phyloP scores from a whole-genome alignment of 2,888 invertebrate genomes.

The Drosophila quasianomalipes region DNA sequence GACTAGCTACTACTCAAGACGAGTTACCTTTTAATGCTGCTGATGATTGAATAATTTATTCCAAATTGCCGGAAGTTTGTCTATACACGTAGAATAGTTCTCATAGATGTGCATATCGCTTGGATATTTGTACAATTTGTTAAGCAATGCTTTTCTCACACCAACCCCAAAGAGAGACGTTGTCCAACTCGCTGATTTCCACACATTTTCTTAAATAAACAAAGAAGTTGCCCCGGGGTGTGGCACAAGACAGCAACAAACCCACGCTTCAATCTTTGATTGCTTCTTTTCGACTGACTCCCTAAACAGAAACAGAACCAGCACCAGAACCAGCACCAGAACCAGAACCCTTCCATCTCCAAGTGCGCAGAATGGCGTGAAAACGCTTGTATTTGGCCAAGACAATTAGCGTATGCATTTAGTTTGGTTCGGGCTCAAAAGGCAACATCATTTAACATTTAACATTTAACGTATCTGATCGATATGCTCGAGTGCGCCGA shows the following conservation, averaged over 20 bases:
- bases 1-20: constrained; percentile 6
- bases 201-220: constrained; percentile 77
- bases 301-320: constrained; percentile 13
- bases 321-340: background rate
- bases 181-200: constrained; percentile 65
- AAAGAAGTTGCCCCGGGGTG: constrained; percentile 64
- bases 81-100: constrained; percentile 47
- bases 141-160: constrained; percentile 73
- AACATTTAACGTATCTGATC: background rate
- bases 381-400: constrained; percentile 80
- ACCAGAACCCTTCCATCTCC: constrained; percentile 15
- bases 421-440: constrained; percentile 20
- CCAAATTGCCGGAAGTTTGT: constrained; percentile 72
- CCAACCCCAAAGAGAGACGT: constrained; percentile 47
- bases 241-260: constrained; percentile 49
- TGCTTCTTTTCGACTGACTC: constrained; percentile 60
- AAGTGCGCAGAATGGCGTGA: constrained; percentile 78
- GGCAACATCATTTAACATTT: constrained; percentile 41
- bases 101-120: constrained; percentile 22
- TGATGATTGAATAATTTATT: constrained; percentile 11
- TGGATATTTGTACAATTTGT: constrained; percentile 63
- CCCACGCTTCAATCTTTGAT: constrained; percentile 68
- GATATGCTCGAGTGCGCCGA: constrained; percentile 23
- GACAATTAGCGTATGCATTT: constrained; percentile 58
- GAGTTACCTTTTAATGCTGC: too few relatives aligned